Conservation (phyloP, 2,113 vertebrate genomes). For the Anhinga rufa region DNA sequence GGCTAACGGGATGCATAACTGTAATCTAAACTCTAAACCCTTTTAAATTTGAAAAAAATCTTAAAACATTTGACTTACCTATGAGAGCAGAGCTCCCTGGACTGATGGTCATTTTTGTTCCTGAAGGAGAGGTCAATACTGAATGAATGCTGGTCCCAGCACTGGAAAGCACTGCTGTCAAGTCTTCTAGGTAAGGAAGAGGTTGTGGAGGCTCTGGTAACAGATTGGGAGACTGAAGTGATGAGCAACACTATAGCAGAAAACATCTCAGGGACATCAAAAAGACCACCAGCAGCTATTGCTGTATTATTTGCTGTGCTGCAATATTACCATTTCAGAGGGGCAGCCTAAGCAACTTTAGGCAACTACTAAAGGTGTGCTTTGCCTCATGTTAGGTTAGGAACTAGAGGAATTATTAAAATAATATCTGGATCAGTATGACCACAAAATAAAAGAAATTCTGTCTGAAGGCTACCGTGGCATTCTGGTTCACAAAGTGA, state of each 20-base stretch:
- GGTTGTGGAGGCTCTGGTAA: constrained; percentile 70
- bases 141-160: constrained; percentile 51
- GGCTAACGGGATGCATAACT: not conserved
- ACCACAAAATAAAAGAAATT: not conserved
- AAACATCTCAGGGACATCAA: not conserved
- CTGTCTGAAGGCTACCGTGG: not conserved
- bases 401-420: not conserved
- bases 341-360: not conserved
- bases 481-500: not conserved
- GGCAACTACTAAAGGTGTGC: not conserved
- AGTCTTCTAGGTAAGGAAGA: constrained; percentile 65
- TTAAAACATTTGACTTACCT: constrained; percentile 67
- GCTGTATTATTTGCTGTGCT: not conserved
- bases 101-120: constrained; percentile 70
- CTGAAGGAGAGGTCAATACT: constrained; percentile 68
- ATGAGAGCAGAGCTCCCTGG: constrained; percentile 72
- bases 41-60: not conserved
- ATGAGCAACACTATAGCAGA: not conserved
- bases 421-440: not conserved
- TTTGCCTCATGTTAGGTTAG: not conserved
- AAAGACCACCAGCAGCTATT: not conserved
- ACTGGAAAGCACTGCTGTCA: constrained; percentile 56
- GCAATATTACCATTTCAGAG: not conserved
- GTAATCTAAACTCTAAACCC: not conserved
- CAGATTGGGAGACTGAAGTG: constrained; percentile 15